These are phyloP conservation scores for Drosophila algonquin DNA, from an alignment of 2,888 invertebrate genomes.

Conservation along the genomic window DNA sequence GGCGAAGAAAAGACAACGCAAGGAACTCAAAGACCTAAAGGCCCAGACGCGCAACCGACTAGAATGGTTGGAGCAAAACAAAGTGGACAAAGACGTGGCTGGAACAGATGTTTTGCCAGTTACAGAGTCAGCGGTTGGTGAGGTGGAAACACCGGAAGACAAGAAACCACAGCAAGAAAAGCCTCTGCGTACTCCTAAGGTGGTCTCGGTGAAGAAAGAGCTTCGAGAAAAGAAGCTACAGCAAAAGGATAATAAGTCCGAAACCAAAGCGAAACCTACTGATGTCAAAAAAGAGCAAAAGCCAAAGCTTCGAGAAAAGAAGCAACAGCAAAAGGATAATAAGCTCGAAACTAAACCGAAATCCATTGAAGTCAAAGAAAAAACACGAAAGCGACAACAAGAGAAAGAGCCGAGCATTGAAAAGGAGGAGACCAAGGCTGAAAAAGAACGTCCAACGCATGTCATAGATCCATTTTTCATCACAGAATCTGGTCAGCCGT, in stretches of 20 bases:
- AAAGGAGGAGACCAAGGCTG: slow-evolving; percentile 10
- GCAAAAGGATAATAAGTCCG: background rate
- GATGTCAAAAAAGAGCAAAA: background rate
- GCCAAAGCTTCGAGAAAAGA: background rate
- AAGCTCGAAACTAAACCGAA: background rate
- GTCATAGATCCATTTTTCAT: slow-evolving; percentile 82
- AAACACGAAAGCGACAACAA: background rate
- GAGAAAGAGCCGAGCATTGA: slow-evolving; percentile 15
- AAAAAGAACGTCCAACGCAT: slow-evolving; percentile 50
- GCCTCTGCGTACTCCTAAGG: background rate
- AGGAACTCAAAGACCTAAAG: slow-evolving; percentile 70
- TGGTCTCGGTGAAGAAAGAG: background rate
- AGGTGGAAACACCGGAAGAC: background rate
- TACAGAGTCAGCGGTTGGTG: background rate
- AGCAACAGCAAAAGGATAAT: background rate
- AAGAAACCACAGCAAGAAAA: background rate
- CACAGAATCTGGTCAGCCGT: slow-evolving; percentile 81
- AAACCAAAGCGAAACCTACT: background rate
- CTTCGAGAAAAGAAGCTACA: background rate
- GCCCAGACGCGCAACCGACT: slow-evolving; percentile 64
- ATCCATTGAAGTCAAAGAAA: background rate
- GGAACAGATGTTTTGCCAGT: background rate
- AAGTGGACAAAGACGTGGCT: slow-evolving; percentile 8
- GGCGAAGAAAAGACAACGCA: slow-evolving; percentile 66
- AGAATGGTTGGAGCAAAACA: slow-evolving; percentile 78